Percentiles rank a stretch among this genome's conserved stretches.
These are phyloP conservation scores for Eilema griseolum DNA, from an alignment of 2,888 invertebrate species.

Conservation along the genomic window DNA sequence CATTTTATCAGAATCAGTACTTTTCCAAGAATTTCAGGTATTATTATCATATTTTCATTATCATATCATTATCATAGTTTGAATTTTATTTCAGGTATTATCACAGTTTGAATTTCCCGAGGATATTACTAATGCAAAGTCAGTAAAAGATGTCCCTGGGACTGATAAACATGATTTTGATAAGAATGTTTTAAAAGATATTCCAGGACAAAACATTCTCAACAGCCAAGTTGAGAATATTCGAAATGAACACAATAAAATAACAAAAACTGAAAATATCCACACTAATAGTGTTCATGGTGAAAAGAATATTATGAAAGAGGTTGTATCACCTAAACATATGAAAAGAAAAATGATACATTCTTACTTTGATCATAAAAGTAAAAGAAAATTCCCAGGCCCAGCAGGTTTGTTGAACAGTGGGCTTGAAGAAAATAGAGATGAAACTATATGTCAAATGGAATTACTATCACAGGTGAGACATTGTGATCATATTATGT, in stretches of 20 bases:
- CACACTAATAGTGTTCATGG: not conserved
- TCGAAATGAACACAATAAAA: not conserved
- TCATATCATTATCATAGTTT: not conserved
- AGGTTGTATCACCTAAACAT: constrained; percentile 64
- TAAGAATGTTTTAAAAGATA: not conserved
- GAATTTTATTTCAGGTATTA: constrained; percentile 61
- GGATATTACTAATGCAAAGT: constrained; percentile 24
- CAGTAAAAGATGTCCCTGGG: not conserved
- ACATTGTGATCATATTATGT: no score
- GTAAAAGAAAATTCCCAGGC: constrained; percentile 81
- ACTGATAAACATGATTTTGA: not conserved
- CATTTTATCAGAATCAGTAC: no score
- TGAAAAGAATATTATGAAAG: constrained; percentile 20
- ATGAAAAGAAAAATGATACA: constrained; percentile 77
- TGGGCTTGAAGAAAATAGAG: constrained; percentile 66
- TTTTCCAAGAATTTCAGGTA: no score
- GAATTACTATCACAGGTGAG: constrained; percentile 80
- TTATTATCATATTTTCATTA: no score
- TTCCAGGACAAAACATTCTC: not conserved
- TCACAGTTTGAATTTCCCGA: constrained; percentile 79
- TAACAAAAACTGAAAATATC: constrained; percentile 18
- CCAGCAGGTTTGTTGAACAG: constrained; percentile 79
- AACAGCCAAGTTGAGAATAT: constrained; percentile 13
- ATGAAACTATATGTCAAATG: constrained; percentile 73
- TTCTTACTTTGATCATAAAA: constrained; percentile 76